Base-by-base conservation (phyloP, 2,797 vertebrate genomes). In the Labeo calbasu region DNA sequence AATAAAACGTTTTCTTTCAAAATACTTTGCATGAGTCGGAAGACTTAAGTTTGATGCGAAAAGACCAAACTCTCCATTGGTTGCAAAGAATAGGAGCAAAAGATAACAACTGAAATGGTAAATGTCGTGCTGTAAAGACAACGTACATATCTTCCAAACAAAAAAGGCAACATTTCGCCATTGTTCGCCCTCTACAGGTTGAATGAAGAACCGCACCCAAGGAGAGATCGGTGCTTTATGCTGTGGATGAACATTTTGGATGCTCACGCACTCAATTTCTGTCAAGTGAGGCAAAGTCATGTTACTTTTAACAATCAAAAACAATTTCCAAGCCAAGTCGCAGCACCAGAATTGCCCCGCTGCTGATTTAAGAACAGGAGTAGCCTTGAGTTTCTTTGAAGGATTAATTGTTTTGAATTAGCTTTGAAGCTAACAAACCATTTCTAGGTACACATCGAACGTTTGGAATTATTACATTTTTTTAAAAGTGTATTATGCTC, bases 21-120 rank as follows among this genome's bases (percentile, higher is more conserved):
- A 61, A 86, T 71, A 66, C 87, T 72, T 86, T 88, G 86, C 83
- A 91, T 19, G 15, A 90, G 85, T 89, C 93, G 94, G 94, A 95
- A 95, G 94, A 95, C 93, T 88, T 87, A 69, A 84, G 79, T 86
- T 86, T 86, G 75, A 84, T 87, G 76, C 70, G 80, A 78, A 50
- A 79, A 86, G 77, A 83, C 80, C 28, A 65, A 81, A 86, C 82
- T 82, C 84, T 87, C 86, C 61, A 79, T 88, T 43, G 63, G 81
- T 81, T 78, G 48, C 81, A 77, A 77, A 28, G 61, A 28, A 63
- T 63, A 5, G 15, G 14, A 65, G 32, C 66, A 53, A 69, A 28
- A 72, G 72, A 66, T n/a, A 25, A 63, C n/a, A 65, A 21, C 15
- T 13, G 32, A 53, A 53, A 10, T 50, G 17, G 71, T 28, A 5